A percentile compares a stretch with the other conserved stretches of the same genome.
Evolutionary conservation across 2,888 invertebrate species (phyloP).

Genomic region (Mechanitis messenoides): DNA sequence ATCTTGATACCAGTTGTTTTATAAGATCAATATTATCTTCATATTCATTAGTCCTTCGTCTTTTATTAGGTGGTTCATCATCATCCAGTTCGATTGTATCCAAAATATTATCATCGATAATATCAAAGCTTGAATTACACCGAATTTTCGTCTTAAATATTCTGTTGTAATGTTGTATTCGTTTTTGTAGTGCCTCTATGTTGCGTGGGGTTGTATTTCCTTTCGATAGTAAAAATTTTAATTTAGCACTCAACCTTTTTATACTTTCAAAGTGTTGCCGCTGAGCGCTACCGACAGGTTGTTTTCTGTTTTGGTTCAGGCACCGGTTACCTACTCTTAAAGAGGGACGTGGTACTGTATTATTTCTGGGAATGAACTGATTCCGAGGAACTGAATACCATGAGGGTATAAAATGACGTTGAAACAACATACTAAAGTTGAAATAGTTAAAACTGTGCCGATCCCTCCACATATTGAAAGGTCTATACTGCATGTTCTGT

Average conservation of each 20-base stretch:
- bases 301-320: conserved; percentile 32
- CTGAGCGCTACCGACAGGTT: conserved; percentile 32
- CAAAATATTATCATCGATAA: conserved; percentile 46
- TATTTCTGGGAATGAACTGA: conserved; percentile 34
- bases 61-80: conserved; percentile 47
- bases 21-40: conserved; percentile 46
- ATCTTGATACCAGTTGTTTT: conserved; percentile 44
- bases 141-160: conserved; percentile 47
- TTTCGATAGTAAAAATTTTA: conserved; percentile 37
- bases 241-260: conserved; percentile 39
- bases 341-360: conserved; percentile 8
- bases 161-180: conserved; percentile 51
- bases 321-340: conserved; percentile 15
- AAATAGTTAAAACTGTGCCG: conserved; percentile 38
- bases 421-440: conserved; percentile 43
- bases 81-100: conserved; percentile 60
- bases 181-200: conserved; percentile 39
- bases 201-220: conserved; percentile 36
- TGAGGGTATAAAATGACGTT: conserved; percentile 39
- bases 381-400: conserved; percentile 36
- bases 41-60: conserved; percentile 33
- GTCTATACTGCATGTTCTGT: conserved; percentile 34
- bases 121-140: conserved; percentile 42
- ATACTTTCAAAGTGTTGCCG: conserved; percentile 44
- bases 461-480: conserved; percentile 39